phyloP scores from a whole-genome alignment of 2,113 vertebrate genomes.

The Mirounga angustirostris region DNA sequence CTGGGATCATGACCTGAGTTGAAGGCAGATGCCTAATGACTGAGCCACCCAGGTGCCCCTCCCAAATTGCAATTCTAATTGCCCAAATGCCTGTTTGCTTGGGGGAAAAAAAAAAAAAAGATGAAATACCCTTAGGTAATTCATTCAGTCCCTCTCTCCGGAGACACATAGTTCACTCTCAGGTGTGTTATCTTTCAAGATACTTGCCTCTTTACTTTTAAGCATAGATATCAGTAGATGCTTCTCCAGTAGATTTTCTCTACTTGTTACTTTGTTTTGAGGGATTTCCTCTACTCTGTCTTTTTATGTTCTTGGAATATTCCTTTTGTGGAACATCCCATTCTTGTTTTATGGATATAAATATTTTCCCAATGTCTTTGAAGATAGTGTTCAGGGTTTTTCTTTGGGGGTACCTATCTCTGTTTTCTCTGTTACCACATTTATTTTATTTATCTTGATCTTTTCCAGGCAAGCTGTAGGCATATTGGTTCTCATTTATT shows the following conservation, averaged over 20 bases:
- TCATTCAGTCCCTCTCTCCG: not conserved
- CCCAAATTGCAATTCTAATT: not conserved
- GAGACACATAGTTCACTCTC: not conserved
- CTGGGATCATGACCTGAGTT: too few species aligned
- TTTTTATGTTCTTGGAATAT: slow-evolving; percentile 13
- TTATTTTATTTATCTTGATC: not conserved
- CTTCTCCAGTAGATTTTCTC: not conserved
- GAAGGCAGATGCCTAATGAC: too few species aligned
- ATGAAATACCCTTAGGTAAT: not conserved
- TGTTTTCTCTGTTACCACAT: not conserved
- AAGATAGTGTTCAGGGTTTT: not conserved
- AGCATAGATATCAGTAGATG: not conserved
- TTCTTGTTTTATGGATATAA: slow-evolving; percentile 37
- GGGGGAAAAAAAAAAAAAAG: not conserved
- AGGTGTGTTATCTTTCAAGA: not conserved
- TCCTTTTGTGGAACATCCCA: not conserved
- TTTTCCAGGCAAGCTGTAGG: not conserved
- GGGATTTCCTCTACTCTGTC: not conserved
- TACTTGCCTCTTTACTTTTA: not conserved
- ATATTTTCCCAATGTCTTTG: not conserved
- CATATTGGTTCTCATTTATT: not conserved
- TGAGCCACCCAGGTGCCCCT: not conserved
- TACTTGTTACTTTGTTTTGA: not conserved
- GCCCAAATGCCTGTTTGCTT: not conserved
- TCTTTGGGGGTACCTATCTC: not conserved